Evolutionary conservation across 1,140 invertebrate species (phyloP).

Genomic region (Whitmania pigra): DNA sequence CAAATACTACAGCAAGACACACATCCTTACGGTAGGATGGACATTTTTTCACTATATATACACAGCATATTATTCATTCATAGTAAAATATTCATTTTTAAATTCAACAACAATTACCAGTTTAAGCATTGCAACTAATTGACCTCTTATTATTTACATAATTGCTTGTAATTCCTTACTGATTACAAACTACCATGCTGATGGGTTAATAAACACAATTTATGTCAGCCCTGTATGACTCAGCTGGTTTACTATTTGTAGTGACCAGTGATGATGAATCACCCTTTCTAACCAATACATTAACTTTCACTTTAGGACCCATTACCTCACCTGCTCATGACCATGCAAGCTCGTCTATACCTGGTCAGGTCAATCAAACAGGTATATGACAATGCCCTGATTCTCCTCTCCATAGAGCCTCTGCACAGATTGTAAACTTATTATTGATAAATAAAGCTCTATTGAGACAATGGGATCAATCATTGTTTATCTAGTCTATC

Average conservation of each 20-base stretch:
- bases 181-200: too few species aligned
- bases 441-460: too few species aligned
- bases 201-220: too few species aligned
- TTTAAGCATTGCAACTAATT: too few species aligned
- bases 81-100: not conserved
- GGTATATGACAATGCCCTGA: not conserved
- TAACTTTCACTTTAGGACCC: not conserved
- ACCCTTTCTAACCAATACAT: constrained; percentile 1
- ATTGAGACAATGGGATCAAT: too few species aligned
- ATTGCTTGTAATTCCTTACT: too few species aligned
- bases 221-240: too few species aligned
- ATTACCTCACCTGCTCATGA: not conserved
- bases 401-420: not conserved
- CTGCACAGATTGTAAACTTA: constrained; percentile 3
- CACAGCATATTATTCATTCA: not conserved
- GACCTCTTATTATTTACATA: too few species aligned
- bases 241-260: too few species aligned
- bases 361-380: not conserved
- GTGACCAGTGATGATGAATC: too few species aligned
- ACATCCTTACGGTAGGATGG: not conserved
- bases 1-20: constrained; percentile 8
- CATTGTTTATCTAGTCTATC: too few species aligned
- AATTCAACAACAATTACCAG: too few species aligned
- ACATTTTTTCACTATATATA: not conserved
- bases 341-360: not conserved